phyloP scores from a whole-genome alignment of 2,888 invertebrate species.

The Apotomis capreana region DNA sequence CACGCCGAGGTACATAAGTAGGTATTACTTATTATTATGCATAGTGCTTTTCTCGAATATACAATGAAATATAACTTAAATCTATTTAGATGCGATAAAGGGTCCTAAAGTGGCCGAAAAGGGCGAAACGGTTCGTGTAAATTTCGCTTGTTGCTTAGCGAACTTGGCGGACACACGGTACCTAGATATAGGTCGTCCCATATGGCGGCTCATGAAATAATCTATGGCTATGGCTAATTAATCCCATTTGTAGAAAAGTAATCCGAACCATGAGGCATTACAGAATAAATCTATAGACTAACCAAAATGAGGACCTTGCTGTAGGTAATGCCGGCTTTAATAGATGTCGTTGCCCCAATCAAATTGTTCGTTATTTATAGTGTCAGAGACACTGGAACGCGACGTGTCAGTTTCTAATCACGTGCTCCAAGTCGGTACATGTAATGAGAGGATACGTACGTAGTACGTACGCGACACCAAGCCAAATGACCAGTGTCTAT shows the following conservation, averaged over 20 bases:
- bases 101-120: no score
- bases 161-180: no score
- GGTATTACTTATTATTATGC: no score
- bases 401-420: slow-evolving; percentile 33
- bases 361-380: slow-evolving; percentile 41
- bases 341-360: slow-evolving; percentile 46
- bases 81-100: no score
- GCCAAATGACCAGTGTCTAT: slow-evolving; percentile 57
- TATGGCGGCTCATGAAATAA: no score
- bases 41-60: no score
- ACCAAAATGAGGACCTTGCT: slow-evolving; percentile 37
- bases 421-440: slow-evolving; percentile 20
- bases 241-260: not conserved
- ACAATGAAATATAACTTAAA: no score
- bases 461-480: slow-evolving; percentile 49
- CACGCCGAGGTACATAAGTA: no score
- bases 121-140: no score
- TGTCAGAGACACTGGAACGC: slow-evolving; percentile 37
- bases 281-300: slow-evolving; percentile 3
- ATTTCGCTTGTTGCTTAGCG: no score
- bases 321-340: slow-evolving; percentile 40
- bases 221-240: no score
- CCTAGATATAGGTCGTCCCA: no score
- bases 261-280: not conserved
- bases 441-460: slow-evolving; percentile 41